Base-by-base conservation (phyloP, 2,888 invertebrate genomes). In the Smittia sp. region DNA sequence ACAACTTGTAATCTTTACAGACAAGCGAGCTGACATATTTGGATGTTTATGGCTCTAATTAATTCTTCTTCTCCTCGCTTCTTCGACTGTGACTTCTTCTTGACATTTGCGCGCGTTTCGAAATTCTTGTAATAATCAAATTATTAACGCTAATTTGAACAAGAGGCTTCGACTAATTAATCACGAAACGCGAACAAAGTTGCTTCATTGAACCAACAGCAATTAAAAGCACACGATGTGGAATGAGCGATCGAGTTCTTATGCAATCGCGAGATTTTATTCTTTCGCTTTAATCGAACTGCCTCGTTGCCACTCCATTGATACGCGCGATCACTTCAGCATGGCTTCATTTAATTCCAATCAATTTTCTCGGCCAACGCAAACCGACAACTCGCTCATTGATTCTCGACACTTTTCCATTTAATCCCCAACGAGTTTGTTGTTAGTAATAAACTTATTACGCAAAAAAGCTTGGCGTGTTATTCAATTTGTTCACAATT, bases 141-240 rank as follows among this genome's bases (percentile, higher is more conserved):
- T 70, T 70, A 70, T 70, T 70, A 52, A 70, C 69, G 69, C 69
- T 70, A 70, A 70, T 70, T 70, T 52, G 41, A 67, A 66, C 20
- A 13, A 25, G 13, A 52, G 18, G 3, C 9, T 22, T 32, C 20
- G 20, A 25, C 69, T 70, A 54, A 54, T 70, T 70, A 70, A 70
- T 70, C n/a, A 27, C 68, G 39, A 32, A 7, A n/a, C 18, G 69
- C 18, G 69, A 54, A 68, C 68, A 22, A 46, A 68, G 65, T 65
- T 65, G 6, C 20, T 54, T 15, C 69, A 70, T 70, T 70, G 69
- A 70, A 13, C n/a, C 18, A 58, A 22, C 58, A 3, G 58, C 58
- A 3, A 18, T 20, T 58, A n/a, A 46, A 46, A 13, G 46, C 6
- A 46, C 3, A 3, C 6, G n/a, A 11, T 46, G 15, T n/a, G 32